Evolutionary conservation across 2,888 invertebrate species (phyloP).

Genomic region (Mythimna pallens): DNA sequence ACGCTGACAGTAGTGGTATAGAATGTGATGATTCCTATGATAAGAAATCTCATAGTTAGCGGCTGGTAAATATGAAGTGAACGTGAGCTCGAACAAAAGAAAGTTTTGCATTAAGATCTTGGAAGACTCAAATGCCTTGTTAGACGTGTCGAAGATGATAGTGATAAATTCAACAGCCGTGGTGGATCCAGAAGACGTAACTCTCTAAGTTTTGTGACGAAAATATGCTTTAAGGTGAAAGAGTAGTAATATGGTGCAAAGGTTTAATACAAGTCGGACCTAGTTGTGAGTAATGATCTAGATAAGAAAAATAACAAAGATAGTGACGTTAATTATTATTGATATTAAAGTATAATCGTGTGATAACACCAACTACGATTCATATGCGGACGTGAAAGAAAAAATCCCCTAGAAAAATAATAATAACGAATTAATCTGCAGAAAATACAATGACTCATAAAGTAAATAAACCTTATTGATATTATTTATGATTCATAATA

Average conservation of each 20-base stretch:
- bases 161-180: conserved; percentile 72
- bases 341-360: conserved; percentile 73
- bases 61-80: conserved; percentile 73
- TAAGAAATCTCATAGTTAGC: conserved; percentile 82
- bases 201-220: conserved; percentile 81
- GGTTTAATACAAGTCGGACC: conserved; percentile 81
- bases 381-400: conserved; percentile 80
- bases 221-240: conserved; percentile 86
- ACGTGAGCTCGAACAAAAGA: conserved; percentile 72
- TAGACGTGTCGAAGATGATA: conserved; percentile 73
- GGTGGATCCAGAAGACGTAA: conserved; percentile 69
- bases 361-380: conserved; percentile 81
- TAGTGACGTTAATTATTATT: conserved; percentile 73
- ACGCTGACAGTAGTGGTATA: conserved; percentile 90
- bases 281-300: conserved; percentile 74
- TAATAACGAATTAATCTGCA: conserved; percentile 67
- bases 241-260: conserved; percentile 68
- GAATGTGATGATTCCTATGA: conserved; percentile 92
- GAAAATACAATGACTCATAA: conserved; percentile 67
- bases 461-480: conserved; percentile 71
- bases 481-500: neutral
- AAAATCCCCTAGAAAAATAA: conserved; percentile 77
- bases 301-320: conserved; percentile 77
- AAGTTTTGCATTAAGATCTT: conserved; percentile 69
- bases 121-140: conserved; percentile 74